Evolutionary conservation across 2,113 vertebrate species (phyloP).

Genomic region (Lagopus muta): DNA sequence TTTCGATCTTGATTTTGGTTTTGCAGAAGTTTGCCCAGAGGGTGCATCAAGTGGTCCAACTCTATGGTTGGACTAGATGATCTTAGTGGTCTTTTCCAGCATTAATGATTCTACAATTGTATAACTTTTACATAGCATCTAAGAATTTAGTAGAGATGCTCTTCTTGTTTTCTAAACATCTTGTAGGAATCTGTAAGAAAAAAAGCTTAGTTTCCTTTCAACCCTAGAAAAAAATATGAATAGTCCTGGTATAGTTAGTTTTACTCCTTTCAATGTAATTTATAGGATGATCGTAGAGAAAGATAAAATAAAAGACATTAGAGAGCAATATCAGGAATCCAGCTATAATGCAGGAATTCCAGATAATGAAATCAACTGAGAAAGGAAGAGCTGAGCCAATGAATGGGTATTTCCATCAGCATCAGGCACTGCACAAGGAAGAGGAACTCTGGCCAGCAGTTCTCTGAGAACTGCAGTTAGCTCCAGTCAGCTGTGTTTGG

Average conservation of each 20-base stretch:
- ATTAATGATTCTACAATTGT: too few relatives aligned
- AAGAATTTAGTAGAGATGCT: neutral
- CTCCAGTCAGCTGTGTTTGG: constrained; percentile 63
- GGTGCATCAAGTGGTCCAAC: neutral
- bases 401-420: neutral
- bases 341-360: neutral
- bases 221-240: neutral
- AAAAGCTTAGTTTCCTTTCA: neutral
- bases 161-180: neutral
- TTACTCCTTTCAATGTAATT: neutral
- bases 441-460: constrained; percentile 52
- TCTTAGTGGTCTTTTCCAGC: too few relatives aligned
- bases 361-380: neutral
- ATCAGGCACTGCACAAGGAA: neutral
- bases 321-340: neutral
- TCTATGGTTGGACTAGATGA: too few relatives aligned
- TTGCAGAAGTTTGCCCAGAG: neutral
- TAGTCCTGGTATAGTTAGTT: neutral
- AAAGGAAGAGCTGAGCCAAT: constrained; percentile 14
- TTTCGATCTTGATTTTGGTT: neutral
- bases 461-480: constrained; percentile 32
- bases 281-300: neutral
- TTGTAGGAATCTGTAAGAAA: neutral
- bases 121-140: neutral
- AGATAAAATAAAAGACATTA: neutral